These are phyloP conservation scores for Bombus vancouverensis DNA, from an alignment of 1,140 invertebrate genomes.

Conservation along the genomic window DNA sequence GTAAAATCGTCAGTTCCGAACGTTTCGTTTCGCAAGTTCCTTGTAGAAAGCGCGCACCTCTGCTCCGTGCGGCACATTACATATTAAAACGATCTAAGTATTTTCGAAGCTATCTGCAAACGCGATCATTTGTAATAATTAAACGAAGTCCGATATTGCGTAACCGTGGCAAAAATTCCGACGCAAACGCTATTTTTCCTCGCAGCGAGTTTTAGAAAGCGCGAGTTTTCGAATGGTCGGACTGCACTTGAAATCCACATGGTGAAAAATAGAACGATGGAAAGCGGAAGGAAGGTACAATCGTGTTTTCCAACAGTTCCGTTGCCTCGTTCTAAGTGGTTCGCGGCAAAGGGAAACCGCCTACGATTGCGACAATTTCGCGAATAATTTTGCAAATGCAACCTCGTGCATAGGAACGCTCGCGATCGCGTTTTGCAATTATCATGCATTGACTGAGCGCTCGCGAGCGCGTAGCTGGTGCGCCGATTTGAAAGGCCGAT, in stretches of 20 bases:
- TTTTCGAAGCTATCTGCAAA: conserved; percentile 1
- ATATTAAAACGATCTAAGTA: background rate
- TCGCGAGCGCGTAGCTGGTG: conserved; percentile 37
- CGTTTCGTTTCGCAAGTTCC: background rate
- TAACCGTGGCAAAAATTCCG: background rate
- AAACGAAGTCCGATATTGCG: conserved; percentile 7
- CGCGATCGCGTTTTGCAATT: conserved; percentile 77
- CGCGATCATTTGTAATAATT: conserved; percentile 15
- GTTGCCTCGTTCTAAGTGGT: background rate
- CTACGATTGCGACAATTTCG: conserved; percentile 69
- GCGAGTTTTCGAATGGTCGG: too few species aligned
- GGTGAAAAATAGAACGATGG: background rate
- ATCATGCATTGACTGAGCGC: conserved; percentile 70
- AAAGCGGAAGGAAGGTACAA: conserved; percentile 40
- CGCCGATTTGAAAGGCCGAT: conserved; percentile 80
- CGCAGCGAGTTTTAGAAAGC: conserved; percentile 5
- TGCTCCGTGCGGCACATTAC: background rate
- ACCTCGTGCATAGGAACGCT: background rate
- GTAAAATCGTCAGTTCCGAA: conserved; percentile 3
- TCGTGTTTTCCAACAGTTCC: background rate
- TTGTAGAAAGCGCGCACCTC: conserved; percentile 29
- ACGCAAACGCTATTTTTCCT: background rate
- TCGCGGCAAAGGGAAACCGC: conserved; percentile 42
- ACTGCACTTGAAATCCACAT: conserved; percentile 18
- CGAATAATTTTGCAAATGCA: conserved; percentile 68